These are phyloP conservation scores for Aulostomus chinensis DNA, from an alignment of 2,797 vertebrate species.

Conservation along the genomic window DNA sequence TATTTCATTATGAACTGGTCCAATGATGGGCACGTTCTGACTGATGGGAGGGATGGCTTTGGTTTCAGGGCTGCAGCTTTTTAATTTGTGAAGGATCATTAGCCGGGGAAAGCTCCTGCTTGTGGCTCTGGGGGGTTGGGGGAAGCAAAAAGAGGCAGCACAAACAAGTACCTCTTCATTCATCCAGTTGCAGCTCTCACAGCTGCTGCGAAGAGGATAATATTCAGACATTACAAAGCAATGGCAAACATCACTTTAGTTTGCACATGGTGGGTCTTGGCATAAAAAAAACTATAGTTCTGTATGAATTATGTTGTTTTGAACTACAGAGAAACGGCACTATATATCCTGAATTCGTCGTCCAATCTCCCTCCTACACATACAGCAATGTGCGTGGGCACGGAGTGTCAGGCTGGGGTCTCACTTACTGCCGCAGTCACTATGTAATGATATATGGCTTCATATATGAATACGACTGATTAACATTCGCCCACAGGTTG, in stretches of 20 bases:
- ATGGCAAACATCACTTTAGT: slow-evolving; percentile 14
- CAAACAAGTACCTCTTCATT: slow-evolving; percentile 52
- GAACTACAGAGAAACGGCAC: slow-evolving; percentile 51
- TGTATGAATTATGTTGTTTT: slow-evolving; percentile 43
- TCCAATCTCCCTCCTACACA: slow-evolving; percentile 63
- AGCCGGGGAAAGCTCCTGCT: slow-evolving; percentile 56
- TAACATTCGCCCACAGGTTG: slow-evolving; percentile 32
- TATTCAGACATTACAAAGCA: slow-evolving; percentile 36
- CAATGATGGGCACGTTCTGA: slow-evolving; percentile 48
- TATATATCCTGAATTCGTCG: slow-evolving; percentile 61
- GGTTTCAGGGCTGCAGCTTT: slow-evolving; percentile 71
- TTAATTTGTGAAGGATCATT: slow-evolving; percentile 79
- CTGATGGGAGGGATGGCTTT: slow-evolving; percentile 52
- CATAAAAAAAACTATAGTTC: slow-evolving; percentile 34
- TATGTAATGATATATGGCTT: slow-evolving; percentile 60
- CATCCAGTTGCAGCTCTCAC: slow-evolving; percentile 39
- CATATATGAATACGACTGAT: slow-evolving; percentile 57
- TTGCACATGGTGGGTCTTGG: slow-evolving; percentile 6
- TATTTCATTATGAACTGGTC: slow-evolving; percentile 28
- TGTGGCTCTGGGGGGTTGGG: slow-evolving; percentile 42
- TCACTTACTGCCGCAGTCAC: slow-evolving; percentile 59
- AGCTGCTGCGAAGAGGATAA: slow-evolving; percentile 26
- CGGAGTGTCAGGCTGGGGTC: slow-evolving; percentile 58
- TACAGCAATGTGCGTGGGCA: slow-evolving; percentile 62
- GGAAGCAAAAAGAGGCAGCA: slow-evolving; percentile 48